Base-by-base conservation (phyloP, 1,140 invertebrate species). In the Harlomillsia oculata region DNA sequence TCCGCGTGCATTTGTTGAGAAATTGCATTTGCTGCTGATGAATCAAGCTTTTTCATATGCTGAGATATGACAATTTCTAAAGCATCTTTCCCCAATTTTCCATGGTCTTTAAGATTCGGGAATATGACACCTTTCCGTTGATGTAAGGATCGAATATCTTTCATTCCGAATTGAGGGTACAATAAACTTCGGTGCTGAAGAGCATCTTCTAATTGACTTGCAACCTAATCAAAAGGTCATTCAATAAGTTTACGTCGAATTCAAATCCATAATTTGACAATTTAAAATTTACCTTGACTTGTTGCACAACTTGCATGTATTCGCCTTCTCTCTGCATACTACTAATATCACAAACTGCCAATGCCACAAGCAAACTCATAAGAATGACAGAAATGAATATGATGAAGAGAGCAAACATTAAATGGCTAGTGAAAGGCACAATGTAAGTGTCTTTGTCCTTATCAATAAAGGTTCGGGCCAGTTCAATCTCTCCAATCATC, bases 341-440 rank as follows among this genome's bases (percentile, higher is more conserved):
- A 14, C 49, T 55, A 13, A 66, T 66, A 34, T 64, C 65, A 46
- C 46, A 64, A 13, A 66, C 65, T 2, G 65, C 65, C n/a, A 66
- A 41, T 14, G 62, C 62, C 1, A 62, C 44, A 23, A 66, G 44
- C 29, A 66, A 63, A 51, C 62, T 59, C 62, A 60, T 65, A 18
- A 66, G 59, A n/a, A 66, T 63, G 26, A 66, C 62, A 8, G 65
- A 66, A 32, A 66, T 63, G 40, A 66, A 66, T 25, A 66, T 64
- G 21, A 66, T 66, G 29, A 66, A 66, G 3, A 66, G 55, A 16
- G 56, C 61, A 41, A 66, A 64, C 43, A 66, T 64, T n/a, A 66
- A 43, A 37, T 66, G 65, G 37, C 56, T 60, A 14, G 65, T 66
- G 21, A 66, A 56, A 13, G 62, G 65, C 4, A 66, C 65, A 28